Evolutionary conservation across 2,113 vertebrate genomes (phyloP), one percentile per base, ranked within the genome.

Genomic region (Rhombomys opimus): DNA sequence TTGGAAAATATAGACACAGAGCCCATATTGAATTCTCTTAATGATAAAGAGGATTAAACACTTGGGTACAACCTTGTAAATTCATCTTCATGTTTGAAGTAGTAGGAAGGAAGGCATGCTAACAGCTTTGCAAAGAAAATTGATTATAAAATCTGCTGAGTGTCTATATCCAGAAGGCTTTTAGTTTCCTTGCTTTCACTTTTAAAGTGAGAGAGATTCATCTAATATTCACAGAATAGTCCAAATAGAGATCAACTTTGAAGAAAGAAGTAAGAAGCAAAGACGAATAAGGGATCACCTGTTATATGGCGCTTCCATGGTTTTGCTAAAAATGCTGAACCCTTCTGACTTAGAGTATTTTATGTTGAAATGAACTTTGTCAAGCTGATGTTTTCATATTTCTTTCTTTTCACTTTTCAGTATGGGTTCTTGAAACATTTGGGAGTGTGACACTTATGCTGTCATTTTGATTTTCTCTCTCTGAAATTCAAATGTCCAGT

Each of bases 1-100:
- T 27, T 94, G 20, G 54, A 94, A 84, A 96, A 54, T 68, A 3
- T 12, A 13, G 4, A 25, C 50, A 52, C 11, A 81, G 7, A 87
- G 17, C 27, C 15, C 38, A 89, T 13, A 86, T 8, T 63, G 38
- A 30, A 17, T 68, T 89, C 2, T 78, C 93, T 76, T 73, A 93
- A 82, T 89, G 35, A 87, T 78, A 87, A 78, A 93, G 10, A 12
- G 6, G 13, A 87, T 94, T 81, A 70, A 80, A 95, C 20, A 73
- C 22, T 3, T 92, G 57, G 38, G 54, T 1, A 35, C 20, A 72
- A 90, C 70, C 30, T 23, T 13, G 10, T 23, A 35, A 63, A 92
- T 52, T 95, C 84, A 12, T n/a, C 30, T 75, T 30, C 20, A 1
- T 41, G 38, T 9, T 57, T 84, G 91, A 59, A 89, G 61, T 63